Evolutionary conservation across 1,140 invertebrate species (phyloP), one percentile per base, ranked within the genome.

Genomic region (Ooceraea biroi): DNA sequence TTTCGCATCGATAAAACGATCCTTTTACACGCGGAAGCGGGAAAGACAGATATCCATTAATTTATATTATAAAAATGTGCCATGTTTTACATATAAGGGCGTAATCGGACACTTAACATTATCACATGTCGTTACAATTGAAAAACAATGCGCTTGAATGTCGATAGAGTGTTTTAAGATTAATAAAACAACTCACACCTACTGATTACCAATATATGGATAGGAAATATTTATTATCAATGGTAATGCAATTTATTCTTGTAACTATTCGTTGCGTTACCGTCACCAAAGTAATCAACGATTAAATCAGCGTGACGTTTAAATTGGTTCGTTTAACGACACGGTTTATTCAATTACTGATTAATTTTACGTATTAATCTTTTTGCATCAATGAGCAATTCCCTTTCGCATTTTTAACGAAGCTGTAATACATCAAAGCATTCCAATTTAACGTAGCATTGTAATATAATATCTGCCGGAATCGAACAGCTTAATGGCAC

Each of bases 361-460:
- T 73, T 73, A 72, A 73, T 73, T 73, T 58, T 41, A 27, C 14
- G 11, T 73, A 73, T 73, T 60, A 46, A 60, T 22, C 11, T 10
- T 74, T 11, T n/a, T 11, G 55, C 57, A 60, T 22, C 1, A 1
- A 60, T 58, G 25, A 22, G 14, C 5, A 14, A 27, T 44, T 60
- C 30, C n/a, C 30, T 7, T 66, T 76, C 48, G 27, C 27, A 36
- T 60, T 52, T 48, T 74, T 74, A 46, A 60, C 11, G 3, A 50
- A 52, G 44, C n/a, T 22, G 0, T 65, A 65, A 65, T 76, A 65
- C 12, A 8, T 69, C 76, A 68, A 78, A 78, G 61, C 61, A 27
- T 68, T 57, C 36, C 65, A 57, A 0, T 55, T 30, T 3, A 55
- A 8, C 22, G 25, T 19, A 17, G n/a, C 25, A 50, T 11, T 30